Conservation (phyloP, 2,113 vertebrate genomes). For the Azemiops feae region DNA sequence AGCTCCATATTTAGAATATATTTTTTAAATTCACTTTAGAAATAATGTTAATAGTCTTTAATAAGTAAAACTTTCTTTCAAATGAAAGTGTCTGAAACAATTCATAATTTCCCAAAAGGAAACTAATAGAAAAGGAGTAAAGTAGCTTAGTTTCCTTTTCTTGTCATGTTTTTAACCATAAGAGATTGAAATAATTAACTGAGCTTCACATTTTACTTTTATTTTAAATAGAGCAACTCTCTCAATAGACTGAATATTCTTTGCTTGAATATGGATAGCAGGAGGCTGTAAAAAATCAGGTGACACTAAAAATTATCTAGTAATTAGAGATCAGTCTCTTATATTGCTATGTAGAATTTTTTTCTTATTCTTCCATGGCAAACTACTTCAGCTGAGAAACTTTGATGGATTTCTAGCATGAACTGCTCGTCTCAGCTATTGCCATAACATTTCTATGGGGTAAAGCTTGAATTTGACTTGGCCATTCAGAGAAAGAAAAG, state of each 20-base stretch:
- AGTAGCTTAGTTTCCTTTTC: neutral
- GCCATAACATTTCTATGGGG: neutral
- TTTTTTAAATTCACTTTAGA: neutral
- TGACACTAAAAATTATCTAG: neutral
- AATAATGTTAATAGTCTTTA: neutral
- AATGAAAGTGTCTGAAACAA: conserved; percentile 7
- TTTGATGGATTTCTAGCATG: neutral
- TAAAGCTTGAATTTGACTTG: neutral
- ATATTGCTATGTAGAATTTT: neutral
- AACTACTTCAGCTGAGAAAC: neutral
- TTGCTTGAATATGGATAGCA: neutral
- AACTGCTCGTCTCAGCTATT: neutral
- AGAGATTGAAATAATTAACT: neutral
- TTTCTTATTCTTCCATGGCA: neutral
- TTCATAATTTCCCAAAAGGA: conserved; percentile 2
- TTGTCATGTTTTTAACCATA: neutral
- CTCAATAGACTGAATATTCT: neutral
- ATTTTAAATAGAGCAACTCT: neutral
- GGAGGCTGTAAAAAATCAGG: neutral
- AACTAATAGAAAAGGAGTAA: neutral
- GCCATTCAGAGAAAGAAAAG: neutral
- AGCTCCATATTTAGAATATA: neutral
- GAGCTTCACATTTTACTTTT: neutral
- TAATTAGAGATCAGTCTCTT: neutral
- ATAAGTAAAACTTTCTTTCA: conserved; percentile 3